phyloP scores from a whole-genome alignment of 2,888 invertebrate genomes.

The Lithophane semibrunnea region DNA sequence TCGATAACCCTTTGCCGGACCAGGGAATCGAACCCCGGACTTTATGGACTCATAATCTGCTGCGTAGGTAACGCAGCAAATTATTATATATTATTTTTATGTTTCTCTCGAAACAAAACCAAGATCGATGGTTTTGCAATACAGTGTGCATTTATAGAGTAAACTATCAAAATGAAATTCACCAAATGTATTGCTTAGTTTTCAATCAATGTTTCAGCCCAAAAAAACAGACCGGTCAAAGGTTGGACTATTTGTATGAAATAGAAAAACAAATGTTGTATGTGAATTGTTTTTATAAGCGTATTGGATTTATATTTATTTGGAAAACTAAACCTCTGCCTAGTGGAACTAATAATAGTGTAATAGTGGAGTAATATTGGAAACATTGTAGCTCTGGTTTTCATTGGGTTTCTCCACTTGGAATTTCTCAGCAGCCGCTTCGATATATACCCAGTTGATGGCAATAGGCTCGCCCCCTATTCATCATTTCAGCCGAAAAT shows the following conservation, averaged over 20 bases:
- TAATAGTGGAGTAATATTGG: too few species aligned
- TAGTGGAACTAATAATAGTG: too few species aligned
- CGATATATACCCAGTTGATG: too few species aligned
- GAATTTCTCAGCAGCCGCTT: too few species aligned
- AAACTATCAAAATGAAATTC: neutral
- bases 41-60: neutral
- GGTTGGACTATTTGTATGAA: constrained; percentile 1
- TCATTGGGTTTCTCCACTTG: too few species aligned
- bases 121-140: neutral
- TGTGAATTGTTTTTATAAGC: constrained; percentile 1
- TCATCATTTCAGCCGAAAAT: too few species aligned
- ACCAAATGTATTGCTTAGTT: constrained; percentile 1
- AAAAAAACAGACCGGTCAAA: constrained; percentile 12
- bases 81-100: too few species aligned
- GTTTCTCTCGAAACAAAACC: neutral
- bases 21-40: neutral
- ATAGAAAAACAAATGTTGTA: neutral
- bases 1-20: neutral
- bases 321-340: neutral
- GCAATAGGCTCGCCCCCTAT: too few species aligned
- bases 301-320: constrained; percentile 6
- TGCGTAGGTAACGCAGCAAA: too few species aligned
- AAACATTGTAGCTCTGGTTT: too few species aligned
- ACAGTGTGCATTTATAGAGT: neutral
- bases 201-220: constrained; percentile 18